These are phyloP conservation scores for Druceiella hillmani DNA, from an alignment of 2,888 invertebrate species.

Conservation along the genomic window DNA sequence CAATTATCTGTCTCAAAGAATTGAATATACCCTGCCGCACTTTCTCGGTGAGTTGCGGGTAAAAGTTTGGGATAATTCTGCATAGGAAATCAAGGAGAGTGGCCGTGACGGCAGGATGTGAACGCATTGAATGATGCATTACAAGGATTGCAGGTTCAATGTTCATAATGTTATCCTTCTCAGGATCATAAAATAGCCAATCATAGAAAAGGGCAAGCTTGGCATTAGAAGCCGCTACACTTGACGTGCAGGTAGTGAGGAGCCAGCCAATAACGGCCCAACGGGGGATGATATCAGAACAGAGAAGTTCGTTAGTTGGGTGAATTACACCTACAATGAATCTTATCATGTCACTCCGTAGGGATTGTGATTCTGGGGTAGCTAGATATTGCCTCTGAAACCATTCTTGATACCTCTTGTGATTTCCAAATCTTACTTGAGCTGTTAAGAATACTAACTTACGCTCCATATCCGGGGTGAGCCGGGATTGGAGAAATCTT, in stretches of 20 bases:
- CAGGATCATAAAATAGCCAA: conserved; percentile 88
- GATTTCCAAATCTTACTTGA: conserved; percentile 82
- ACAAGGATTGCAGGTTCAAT: conserved; percentile 92
- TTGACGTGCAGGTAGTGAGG: conserved; percentile 83
- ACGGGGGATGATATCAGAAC: conserved; percentile 91
- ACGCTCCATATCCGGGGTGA: conserved; percentile 91
- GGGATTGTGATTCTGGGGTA: conserved; percentile 85
- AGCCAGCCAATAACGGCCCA: conserved; percentile 96
- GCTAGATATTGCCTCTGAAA: conserved; percentile 88
- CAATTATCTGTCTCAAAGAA: conserved; percentile 78
- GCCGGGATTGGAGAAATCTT: conserved; percentile 74
- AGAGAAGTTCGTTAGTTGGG: conserved; percentile 86
- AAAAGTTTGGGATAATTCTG: conserved; percentile 84
- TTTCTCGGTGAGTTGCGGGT: conserved; percentile 71
- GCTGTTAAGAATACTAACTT: conserved; percentile 84
- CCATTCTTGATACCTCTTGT: conserved; percentile 93
- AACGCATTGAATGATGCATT: conserved; percentile 90
- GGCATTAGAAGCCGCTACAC: conserved; percentile 84
- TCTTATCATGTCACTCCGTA: conserved; percentile 88
- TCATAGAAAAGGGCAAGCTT: conserved; percentile 90
- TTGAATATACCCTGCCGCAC: conserved; percentile 77
- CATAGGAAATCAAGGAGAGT: conserved; percentile 88
- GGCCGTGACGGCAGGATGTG: conserved; percentile 86
- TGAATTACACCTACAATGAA: conserved; percentile 93
- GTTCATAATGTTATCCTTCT: conserved; percentile 93